phyloP scores from a whole-genome alignment of 35 echinoderm and acorn worm genomes.

The Strongylocentrotus purpuratus region DNA sequence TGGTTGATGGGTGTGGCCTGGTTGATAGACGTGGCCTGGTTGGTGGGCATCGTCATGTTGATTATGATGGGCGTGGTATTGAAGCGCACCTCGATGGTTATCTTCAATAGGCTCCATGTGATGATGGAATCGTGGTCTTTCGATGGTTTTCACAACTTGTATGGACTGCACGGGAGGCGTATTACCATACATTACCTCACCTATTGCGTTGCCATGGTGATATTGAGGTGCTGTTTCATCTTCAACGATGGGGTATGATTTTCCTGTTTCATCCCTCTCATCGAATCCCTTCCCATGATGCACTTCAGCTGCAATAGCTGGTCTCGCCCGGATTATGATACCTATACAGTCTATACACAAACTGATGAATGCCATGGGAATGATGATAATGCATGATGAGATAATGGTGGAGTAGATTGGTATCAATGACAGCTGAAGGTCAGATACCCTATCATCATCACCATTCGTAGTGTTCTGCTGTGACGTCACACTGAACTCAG shows the following conservation, averaged over 20 bases:
- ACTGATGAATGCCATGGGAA: neutral
- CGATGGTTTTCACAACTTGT: neutral
- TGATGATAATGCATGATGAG: neutral
- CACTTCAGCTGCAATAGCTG: neutral
- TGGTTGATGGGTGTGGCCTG: neutral
- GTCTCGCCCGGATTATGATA: neutral
- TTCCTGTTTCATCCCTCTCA: neutral
- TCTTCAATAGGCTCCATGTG: neutral
- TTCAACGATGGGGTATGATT: neutral
- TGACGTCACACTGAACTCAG: neutral
- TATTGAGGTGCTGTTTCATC: neutral
- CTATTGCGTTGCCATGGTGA: constrained; percentile 8
- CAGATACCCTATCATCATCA: neutral
- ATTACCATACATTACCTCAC: constrained; percentile 27
- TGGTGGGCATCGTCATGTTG: neutral
- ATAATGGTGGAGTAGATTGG: constrained; percentile 14
- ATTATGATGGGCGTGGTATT: neutral
- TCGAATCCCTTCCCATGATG: neutral
- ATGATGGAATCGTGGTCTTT: neutral
- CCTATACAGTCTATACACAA: neutral
- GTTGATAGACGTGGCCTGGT: neutral
- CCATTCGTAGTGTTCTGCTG: neutral
- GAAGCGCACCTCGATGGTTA: neutral
- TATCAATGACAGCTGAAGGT: constrained; percentile 11
- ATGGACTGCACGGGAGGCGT: neutral